A percentile compares a stretch with the other conserved stretches of the same genome.
Conservation (phyloP, 2,888 invertebrate species). For the Netelia virgata region DNA sequence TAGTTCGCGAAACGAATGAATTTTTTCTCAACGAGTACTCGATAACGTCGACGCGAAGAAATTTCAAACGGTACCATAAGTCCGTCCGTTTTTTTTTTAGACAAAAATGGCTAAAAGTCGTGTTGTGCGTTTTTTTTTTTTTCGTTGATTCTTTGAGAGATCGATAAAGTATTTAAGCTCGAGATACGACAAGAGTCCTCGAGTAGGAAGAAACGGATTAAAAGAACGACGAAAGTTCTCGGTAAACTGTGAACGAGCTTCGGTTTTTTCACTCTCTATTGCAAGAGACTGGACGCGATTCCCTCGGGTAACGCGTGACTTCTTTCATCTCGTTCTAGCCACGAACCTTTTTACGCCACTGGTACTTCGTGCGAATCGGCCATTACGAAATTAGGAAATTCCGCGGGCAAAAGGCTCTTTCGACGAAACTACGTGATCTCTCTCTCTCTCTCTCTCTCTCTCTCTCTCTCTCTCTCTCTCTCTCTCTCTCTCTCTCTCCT, state of each 20-base stretch:
- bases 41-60: too few relatives aligned
- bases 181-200: not conserved
- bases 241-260: slow-evolving; percentile 42
- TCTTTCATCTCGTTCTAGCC: slow-evolving; percentile 4
- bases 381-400: slow-evolving; percentile 65
- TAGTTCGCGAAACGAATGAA: too few relatives aligned
- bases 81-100: too few relatives aligned
- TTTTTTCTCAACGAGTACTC: too few relatives aligned
- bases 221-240: slow-evolving; percentile 46
- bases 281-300: slow-evolving; percentile 2
- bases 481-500: too few relatives aligned
- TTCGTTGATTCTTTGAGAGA: too few relatives aligned
- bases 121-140: too few relatives aligned
- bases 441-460: not conserved
- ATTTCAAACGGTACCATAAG: too few relatives aligned
- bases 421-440: slow-evolving; percentile 35
- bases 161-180: too few relatives aligned
- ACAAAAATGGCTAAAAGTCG: too few relatives aligned
- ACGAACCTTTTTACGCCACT: not conserved
- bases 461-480: not conserved
- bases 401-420: slow-evolving; percentile 36
- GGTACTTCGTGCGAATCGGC: slow-evolving; percentile 49
- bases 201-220: slow-evolving; percentile 23
- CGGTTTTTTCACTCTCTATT: not conserved
- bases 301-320: slow-evolving; percentile 6